These are phyloP conservation scores for Holacanthella duospinosa DNA, from an alignment of 2,888 invertebrate genomes.

Conservation along the genomic window DNA sequence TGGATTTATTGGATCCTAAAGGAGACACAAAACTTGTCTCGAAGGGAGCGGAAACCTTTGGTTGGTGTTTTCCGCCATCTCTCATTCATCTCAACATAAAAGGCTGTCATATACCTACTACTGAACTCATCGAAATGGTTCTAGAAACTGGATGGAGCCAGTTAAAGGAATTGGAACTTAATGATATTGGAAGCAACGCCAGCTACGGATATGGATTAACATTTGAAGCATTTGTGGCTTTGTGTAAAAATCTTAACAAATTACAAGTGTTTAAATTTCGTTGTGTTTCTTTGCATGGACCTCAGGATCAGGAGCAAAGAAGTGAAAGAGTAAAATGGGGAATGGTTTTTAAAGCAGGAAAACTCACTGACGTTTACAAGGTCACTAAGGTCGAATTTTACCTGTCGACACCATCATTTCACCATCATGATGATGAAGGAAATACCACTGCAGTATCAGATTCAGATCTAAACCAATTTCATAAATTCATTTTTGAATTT, in stretches of 20 bases:
- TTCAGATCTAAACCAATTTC: too few relatives aligned
- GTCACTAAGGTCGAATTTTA: too few relatives aligned
- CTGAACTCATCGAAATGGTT: conserved; percentile 11
- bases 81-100: conserved; percentile 11
- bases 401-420: background rate
- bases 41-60: background rate
- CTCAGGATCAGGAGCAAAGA: background rate
- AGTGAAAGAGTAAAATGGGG: background rate
- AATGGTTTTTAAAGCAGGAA: background rate
- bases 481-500: too few relatives aligned
- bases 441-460: too few relatives aligned
- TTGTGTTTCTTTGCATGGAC: background rate
- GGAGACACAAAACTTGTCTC: background rate
- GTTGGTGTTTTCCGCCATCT: conserved; percentile 10
- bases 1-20: background rate
- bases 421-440: background rate
- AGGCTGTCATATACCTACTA: conserved; percentile 11
- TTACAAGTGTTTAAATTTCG: background rate
- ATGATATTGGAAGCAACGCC: background rate
- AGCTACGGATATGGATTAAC: conserved; percentile 13
- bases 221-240: conserved; percentile 8
- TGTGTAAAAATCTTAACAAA: conserved; percentile 5
- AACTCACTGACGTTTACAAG: background rate
- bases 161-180: background rate
- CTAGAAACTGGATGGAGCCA: background rate